Conservation (phyloP, 2,797 vertebrate species). For the Mormyrus proboscirostris region DNA sequence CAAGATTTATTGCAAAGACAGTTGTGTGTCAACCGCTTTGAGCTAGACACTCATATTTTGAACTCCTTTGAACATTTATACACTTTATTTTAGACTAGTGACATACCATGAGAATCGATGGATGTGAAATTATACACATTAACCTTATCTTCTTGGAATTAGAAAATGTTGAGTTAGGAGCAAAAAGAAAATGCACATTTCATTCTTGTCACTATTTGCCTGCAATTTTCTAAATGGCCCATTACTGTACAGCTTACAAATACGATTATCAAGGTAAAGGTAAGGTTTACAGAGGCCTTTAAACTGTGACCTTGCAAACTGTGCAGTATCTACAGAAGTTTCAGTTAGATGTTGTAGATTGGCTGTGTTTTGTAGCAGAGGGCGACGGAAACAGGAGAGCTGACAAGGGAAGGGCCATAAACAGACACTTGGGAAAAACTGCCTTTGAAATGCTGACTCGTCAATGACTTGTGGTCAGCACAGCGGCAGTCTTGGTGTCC, state of each 20-base stretch:
- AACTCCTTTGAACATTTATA: conserved; percentile 69
- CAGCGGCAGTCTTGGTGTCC: neutral
- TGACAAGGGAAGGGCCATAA: neutral
- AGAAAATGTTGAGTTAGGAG: conserved; percentile 8
- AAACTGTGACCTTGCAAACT: neutral
- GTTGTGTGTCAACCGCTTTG: conserved; percentile 66
- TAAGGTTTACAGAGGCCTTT: neutral
- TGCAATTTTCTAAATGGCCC: neutral
- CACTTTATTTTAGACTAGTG: conserved; percentile 61
- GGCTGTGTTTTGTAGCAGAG: neutral
- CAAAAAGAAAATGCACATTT: neutral
- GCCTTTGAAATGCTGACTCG: conserved; percentile 5
- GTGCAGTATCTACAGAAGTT: neutral
- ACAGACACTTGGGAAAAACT: conserved; percentile 16
- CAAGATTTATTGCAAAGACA: conserved; percentile 71
- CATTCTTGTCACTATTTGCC: neutral
- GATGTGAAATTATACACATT: conserved; percentile 63
- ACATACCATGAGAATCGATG: conserved; percentile 63
- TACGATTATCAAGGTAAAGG: neutral
- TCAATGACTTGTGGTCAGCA: conserved; percentile 10
- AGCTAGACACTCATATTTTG: conserved; percentile 66
- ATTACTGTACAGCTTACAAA: neutral
- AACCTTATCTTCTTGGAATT: conserved; percentile 29
- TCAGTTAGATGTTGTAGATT: neutral
- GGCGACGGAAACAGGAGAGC: neutral